Evolutionary conservation across 2,797 vertebrate genomes (phyloP).

Genomic region (Enteromius viviparus): DNA sequence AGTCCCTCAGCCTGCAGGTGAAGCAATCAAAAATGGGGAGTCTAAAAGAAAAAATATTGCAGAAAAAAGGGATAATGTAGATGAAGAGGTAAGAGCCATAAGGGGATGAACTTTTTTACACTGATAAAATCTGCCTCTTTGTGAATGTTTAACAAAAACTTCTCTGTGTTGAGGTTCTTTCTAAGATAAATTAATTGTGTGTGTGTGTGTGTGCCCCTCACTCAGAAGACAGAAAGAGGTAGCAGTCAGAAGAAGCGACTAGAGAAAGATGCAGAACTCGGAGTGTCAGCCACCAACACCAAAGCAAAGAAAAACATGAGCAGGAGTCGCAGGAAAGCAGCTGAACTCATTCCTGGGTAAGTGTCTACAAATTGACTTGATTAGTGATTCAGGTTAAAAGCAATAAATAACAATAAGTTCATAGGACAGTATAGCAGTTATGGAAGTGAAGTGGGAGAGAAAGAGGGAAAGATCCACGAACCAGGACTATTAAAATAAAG

Average conservation of each 20-base stretch:
- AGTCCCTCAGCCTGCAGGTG: slow-evolving; percentile 73
- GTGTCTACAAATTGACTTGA: not conserved
- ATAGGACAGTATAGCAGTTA: no score
- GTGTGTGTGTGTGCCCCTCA: not conserved
- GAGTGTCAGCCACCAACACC: slow-evolving; percentile 76
- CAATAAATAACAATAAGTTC: no score
- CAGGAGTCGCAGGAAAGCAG: slow-evolving; percentile 85
- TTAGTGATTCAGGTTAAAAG: not conserved
- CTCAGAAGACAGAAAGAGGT: slow-evolving; percentile 67
- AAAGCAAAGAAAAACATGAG: slow-evolving; percentile 85
- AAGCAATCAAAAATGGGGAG: slow-evolving; percentile 78
- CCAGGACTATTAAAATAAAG: not conserved
- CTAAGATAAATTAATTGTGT: not conserved
- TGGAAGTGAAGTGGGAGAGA: no score
- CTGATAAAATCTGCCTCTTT: not conserved
- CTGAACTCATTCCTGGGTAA: slow-evolving; percentile 73
- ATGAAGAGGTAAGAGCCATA: slow-evolving; percentile 70
- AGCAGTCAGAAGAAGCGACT: slow-evolving; percentile 82
- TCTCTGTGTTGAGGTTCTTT: not conserved
- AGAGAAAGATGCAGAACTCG: slow-evolving; percentile 79
- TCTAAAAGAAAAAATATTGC: slow-evolving; percentile 57
- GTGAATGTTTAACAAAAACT: not conserved
- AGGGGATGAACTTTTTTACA: no score
- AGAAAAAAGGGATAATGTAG: slow-evolving; percentile 60
- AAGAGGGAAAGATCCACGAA: no score